Conservation (phyloP, 2,113 vertebrate genomes). For the Pagrus major region DNA sequence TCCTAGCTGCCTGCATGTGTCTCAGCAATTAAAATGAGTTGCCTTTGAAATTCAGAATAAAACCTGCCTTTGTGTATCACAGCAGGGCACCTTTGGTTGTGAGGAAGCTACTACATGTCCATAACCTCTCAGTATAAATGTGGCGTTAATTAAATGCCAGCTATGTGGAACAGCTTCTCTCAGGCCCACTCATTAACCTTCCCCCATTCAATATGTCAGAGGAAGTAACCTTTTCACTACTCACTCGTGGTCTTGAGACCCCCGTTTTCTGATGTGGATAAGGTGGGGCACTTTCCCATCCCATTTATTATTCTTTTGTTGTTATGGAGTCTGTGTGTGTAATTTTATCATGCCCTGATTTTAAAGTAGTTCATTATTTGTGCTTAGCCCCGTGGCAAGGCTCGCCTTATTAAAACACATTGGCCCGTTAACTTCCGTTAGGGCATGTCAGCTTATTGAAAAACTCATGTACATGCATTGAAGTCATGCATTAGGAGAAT, state of each 20-base stretch:
- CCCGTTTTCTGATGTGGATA: constrained; percentile 47
- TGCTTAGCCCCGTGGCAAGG: constrained; percentile 24
- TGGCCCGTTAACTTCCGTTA: constrained; percentile 42
- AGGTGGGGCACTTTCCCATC: constrained; percentile 2
- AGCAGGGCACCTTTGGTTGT: constrained; percentile 28
- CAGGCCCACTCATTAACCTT: constrained; percentile 77
- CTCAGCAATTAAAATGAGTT: constrained; percentile 26
- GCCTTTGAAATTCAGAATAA: constrained; percentile 21
- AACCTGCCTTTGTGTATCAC: constrained; percentile 29
- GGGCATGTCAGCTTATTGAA: constrained; percentile 38
- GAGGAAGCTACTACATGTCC: constrained; percentile 32
- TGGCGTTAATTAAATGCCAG: constrained; percentile 75
- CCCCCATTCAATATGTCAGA: constrained; percentile 69
- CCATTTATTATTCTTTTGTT: constrained; percentile 46
- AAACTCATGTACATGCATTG: background rate
- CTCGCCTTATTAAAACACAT: constrained; percentile 52
- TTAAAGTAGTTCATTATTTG: constrained; percentile 63
- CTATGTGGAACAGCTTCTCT: constrained; percentile 53
- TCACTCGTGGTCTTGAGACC: constrained; percentile 55
- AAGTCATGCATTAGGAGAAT: constrained; percentile 7
- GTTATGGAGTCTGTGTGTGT: constrained; percentile 24
- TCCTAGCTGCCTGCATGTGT: background rate
- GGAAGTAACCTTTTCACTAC: constrained; percentile 74
- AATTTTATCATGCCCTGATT: constrained; percentile 54
- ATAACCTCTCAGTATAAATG: constrained; percentile 54